Evolutionary conservation across 2,888 invertebrate genomes (phyloP), one percentile per base, ranked within the genome.

Genomic region (Carpatolechia fugitivella): DNA sequence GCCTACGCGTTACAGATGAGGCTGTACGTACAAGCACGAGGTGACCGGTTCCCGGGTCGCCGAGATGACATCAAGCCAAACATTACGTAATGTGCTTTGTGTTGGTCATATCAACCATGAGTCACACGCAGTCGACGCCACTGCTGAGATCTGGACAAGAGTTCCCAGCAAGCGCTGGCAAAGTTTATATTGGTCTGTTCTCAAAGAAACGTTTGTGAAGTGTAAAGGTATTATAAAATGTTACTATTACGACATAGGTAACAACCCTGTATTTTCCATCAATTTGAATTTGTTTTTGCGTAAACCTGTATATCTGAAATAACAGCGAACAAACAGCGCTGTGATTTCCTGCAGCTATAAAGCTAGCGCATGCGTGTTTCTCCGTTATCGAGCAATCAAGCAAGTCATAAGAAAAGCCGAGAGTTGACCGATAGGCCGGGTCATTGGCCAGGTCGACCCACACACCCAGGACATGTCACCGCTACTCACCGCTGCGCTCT

Each of bases 341-440:
- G 18, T 7, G 18, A 10, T 38, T 20, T 38, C 14, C 14, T 14
- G 14, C 7, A 29, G 11, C 24, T 41, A 8, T 38, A 13, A 38
- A 11, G 38, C 29, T n/a, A 14, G 14, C n/a, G 14, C 20, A 13
- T 20, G 29, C 8, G 29, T 13, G 16, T 48, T 48, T 35, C n/a
- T 38, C 13, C 16, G 16, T 56, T 56, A 56, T 56, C 56, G 50
- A 38, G 50, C 33, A 56, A 56, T 56, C 56, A 56, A 56, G 41
- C 49, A 49, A 50, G 48, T 41, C 41, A 20, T 35, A 50, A 36
- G 50, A 53, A 36, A 54, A 8, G 44, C 20, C 53, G 41, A 20
- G 41, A 20, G 36, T 41, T 65, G 66, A 65, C 68, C 65, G 68
- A 68, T 68, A 65, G 44, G 54, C 59, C 33, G 58, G 52, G 68